These are phyloP conservation scores for Adelosebastes latens DNA, from an alignment of 2,797 vertebrate genomes.

Conservation along the genomic window DNA sequence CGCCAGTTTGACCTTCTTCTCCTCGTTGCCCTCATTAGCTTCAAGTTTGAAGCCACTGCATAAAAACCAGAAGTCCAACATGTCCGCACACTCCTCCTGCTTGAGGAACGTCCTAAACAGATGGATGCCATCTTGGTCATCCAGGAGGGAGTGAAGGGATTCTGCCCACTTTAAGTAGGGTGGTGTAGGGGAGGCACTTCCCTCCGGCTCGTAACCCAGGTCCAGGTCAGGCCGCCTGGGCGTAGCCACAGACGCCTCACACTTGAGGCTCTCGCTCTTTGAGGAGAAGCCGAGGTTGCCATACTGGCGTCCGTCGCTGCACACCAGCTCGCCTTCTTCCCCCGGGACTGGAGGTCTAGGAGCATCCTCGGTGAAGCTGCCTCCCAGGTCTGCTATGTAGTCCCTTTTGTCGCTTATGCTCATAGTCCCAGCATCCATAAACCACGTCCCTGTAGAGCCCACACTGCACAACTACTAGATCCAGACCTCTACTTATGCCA, in stretches of 20 bases:
- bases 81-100: constrained; percentile 92
- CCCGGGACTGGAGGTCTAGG: constrained; percentile 97
- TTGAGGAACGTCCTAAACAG: constrained; percentile 95
- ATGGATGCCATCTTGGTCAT: constrained; percentile 96
- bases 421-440: constrained; percentile 89
- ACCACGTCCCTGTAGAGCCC: constrained; percentile 74
- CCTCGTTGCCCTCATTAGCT: constrained; percentile 86
- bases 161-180: constrained; percentile 98
- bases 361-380: constrained; percentile 97
- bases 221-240: constrained; percentile 94
- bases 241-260: constrained; percentile 90
- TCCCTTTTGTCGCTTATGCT: constrained; percentile 89
- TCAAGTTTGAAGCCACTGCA: constrained; percentile 98
- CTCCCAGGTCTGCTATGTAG: constrained; percentile 90
- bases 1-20: constrained; percentile 95
- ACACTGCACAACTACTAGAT: constrained; percentile 77
- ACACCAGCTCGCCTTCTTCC: constrained; percentile 94
- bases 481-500: constrained; percentile 78
- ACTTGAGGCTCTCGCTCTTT: constrained; percentile 87
- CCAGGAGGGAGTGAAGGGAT: constrained; percentile 95
- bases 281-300: constrained; percentile 83
- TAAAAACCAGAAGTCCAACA: constrained; percentile 99
- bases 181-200: constrained; percentile 96
- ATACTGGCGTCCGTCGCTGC: constrained; percentile 85
- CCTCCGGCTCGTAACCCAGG: constrained; percentile 97